These are phyloP conservation scores for Melieria omissa DNA, from an alignment of 2,888 invertebrate species.

Conservation along the genomic window DNA sequence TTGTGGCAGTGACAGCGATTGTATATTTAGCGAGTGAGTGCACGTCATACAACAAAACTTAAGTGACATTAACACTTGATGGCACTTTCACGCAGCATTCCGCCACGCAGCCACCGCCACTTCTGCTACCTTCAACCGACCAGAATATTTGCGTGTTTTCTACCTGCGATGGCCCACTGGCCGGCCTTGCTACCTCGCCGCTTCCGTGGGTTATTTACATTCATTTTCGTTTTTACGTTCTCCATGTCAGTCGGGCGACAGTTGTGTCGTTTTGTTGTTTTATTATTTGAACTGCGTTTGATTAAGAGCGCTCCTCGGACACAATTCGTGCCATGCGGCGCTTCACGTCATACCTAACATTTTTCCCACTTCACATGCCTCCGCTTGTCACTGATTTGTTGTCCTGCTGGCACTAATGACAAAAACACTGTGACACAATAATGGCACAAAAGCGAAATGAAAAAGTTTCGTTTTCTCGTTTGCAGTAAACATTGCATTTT, in stretches of 20 bases:
- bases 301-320: constrained; percentile 1
- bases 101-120: neutral
- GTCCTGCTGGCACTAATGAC: neutral
- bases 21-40: constrained; percentile 24
- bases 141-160: neutral
- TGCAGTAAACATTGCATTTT: neutral
- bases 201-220: too few relatives aligned
- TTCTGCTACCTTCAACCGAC: neutral
- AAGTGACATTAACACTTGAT: constrained; percentile 20
- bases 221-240: too few relatives aligned
- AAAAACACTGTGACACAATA: neutral
- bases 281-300: constrained; percentile 10
- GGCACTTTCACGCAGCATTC: neutral
- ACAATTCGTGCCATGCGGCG: too few relatives aligned
- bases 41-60: neutral
- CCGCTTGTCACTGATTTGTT: neutral
- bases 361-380: neutral
- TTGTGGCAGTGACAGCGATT: constrained; percentile 38
- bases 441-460: neutral
- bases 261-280: neutral
- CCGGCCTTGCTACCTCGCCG: neutral
- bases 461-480: neutral
- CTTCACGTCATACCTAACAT: neutral
- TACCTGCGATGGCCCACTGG: neutral
- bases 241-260: neutral